Base-by-base conservation (phyloP, 2,113 vertebrate genomes). In the Myiagra hebetior region DNA sequence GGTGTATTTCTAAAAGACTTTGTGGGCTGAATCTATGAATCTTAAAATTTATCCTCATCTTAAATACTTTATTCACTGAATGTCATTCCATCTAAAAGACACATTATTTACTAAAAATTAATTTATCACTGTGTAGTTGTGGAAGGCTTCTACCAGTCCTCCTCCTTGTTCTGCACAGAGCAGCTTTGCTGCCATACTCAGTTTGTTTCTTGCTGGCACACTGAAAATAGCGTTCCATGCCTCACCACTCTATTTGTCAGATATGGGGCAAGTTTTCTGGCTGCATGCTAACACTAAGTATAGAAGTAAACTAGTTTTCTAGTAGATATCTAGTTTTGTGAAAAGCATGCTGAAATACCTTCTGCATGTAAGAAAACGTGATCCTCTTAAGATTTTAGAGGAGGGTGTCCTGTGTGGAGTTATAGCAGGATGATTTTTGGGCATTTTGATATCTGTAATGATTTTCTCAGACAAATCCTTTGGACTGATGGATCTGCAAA, bases 151-250 rank as follows among this genome's bases (percentile, higher is more conserved):
- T 47, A 13, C 18, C 19, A 16, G 30, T 55, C 11, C 3, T 74
- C 9, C 8, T 91, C 10, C n/a, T 37, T 23, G 9, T 60, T 83
- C 42, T 27, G 47, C 59, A 7, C 10, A 33, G 33, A 11, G 27
- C 23, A 49, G 4, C 28, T 78, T 46, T 3, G 0, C 50, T 81
- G 55, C 42, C 0, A 1, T 47, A n/a, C 6, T 70, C 19, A 15
- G 28, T 85, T 85, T 63, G 15, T 22, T 82, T 92, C 37, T 52
- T 64, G 15, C 16, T 35, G 15, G 53, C 52, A 27, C 24, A 73
- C 35, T 85, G 70, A 85, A 80, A 73, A 76, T 35, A 50, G 41
- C 0, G 0, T 55, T 63, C 27, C 5, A 1, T 42, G 10, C 10
- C 27, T 91, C 33, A 7, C 63, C 68, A 21, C 19, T 72, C 50